These are phyloP conservation scores for Lophura nycthemera DNA, from an alignment of 2,113 vertebrate genomes.

Conservation along the genomic window DNA sequence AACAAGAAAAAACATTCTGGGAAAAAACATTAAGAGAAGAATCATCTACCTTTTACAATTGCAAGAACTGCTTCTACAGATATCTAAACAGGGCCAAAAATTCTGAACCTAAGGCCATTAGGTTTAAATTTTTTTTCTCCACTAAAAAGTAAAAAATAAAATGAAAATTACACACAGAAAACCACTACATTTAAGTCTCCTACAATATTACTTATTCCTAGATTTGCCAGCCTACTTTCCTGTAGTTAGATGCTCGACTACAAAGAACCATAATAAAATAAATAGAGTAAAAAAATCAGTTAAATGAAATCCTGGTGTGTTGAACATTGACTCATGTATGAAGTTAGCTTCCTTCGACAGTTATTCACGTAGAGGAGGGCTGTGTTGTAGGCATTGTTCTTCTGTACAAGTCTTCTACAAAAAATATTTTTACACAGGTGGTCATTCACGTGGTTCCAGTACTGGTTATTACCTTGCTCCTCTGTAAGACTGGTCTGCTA, in stretches of 20 bases:
- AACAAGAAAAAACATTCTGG: conserved; percentile 53
- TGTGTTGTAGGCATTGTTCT: conserved; percentile 59
- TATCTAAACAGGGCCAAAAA: conserved; percentile 67
- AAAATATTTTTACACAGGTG: conserved; percentile 66
- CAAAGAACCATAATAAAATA: conserved; percentile 81
- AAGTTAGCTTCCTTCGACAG: conserved; percentile 67
- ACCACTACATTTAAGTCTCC: conserved; percentile 56
- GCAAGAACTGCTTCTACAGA: conserved; percentile 40
- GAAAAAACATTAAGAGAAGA: conserved; percentile 63
- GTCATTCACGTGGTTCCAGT: neutral
- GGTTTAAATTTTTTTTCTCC: conserved; percentile 45
- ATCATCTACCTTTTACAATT: conserved; percentile 63
- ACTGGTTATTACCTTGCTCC: conserved; percentile 59
- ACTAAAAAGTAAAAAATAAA: conserved; percentile 62
- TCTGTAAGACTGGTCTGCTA: conserved; percentile 42
- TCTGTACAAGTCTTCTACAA: conserved; percentile 66
- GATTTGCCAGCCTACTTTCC: conserved; percentile 70
- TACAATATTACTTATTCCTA: conserved; percentile 68
- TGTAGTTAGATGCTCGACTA: conserved; percentile 77
- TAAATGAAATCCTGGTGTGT: conserved; percentile 72
- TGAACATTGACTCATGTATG: conserved; percentile 68
- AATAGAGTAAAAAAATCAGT: conserved; percentile 81
- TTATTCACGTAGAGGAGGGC: conserved; percentile 58
- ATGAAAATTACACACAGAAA: conserved; percentile 8
- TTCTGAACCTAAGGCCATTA: conserved; percentile 66